These are phyloP conservation scores for Aegotheles bennettii DNA, from an alignment of 2,113 vertebrate genomes.

Conservation along the genomic window DNA sequence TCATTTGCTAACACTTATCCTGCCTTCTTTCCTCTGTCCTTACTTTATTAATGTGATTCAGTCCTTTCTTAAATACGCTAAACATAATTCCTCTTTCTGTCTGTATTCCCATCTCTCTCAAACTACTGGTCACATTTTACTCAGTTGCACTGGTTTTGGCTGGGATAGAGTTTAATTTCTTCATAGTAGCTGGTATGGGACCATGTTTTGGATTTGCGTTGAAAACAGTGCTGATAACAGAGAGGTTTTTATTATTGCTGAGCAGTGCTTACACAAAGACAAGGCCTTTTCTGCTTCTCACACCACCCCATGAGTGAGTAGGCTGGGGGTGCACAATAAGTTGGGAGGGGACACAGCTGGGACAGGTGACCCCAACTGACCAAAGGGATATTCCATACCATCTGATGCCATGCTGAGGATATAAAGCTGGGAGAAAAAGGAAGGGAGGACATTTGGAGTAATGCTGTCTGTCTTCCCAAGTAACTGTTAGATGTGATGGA, in stretches of 20 bases:
- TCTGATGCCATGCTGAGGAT: not conserved
- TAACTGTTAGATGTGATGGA: accelerated
- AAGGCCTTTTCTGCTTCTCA: not conserved
- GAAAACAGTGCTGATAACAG: not conserved
- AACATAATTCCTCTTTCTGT: not conserved
- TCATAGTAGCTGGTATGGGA: not conserved
- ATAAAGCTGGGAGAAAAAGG: not conserved
- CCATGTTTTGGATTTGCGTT: not conserved
- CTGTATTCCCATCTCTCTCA: not conserved
- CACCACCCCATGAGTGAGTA: accelerated
- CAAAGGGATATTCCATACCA: not conserved
- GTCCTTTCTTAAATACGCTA: not conserved
- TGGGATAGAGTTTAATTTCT: not conserved
- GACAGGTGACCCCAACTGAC: not conserved
- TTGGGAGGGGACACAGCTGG: accelerated
- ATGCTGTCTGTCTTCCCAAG: not conserved
- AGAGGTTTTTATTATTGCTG: not conserved
- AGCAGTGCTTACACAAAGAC: not conserved
- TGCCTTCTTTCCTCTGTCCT: not conserved
- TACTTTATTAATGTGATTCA: not conserved
- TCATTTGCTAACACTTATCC: not conserved
- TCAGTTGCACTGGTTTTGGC: not conserved
- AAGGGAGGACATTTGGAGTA: accelerated
- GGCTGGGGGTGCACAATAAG: not conserved
- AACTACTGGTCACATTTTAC: not conserved